Conservation (phyloP, 2,888 invertebrate species). For the Pristionchus mayeri region DNA sequence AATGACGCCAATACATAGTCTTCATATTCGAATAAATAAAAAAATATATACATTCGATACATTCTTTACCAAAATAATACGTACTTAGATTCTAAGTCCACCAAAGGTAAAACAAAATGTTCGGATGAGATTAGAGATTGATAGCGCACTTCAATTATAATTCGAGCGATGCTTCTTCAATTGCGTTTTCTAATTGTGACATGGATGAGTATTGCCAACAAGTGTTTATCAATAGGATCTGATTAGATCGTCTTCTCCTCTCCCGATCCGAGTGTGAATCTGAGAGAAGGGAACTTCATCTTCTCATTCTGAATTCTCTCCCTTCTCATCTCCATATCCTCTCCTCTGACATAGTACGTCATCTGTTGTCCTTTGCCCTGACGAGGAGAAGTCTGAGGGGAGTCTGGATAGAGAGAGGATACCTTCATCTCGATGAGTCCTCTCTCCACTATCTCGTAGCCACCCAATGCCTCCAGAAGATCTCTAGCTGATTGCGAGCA, state of each 20-base stretch:
- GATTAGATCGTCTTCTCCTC: not conserved
- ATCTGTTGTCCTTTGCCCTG: slow-evolving; percentile 78
- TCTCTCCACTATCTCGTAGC: slow-evolving; percentile 77
- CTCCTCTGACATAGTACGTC: slow-evolving; percentile 77
- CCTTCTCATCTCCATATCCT: slow-evolving; percentile 72
- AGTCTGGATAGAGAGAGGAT: not conserved
- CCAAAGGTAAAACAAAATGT: not conserved
- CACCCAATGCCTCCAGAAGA: slow-evolving; percentile 77
- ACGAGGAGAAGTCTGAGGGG: not conserved
- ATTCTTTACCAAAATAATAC: not conserved
- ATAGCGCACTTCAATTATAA: not conserved
- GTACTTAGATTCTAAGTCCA: not conserved
- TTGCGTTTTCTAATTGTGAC: too few species aligned
- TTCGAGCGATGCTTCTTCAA: too few species aligned
- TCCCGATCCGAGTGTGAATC: slow-evolving; percentile 50
- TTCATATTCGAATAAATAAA: too few species aligned
- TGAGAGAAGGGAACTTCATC: slow-evolving; percentile 57
- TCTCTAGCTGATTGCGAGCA: slow-evolving; percentile 61
- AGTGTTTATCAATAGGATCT: not conserved
- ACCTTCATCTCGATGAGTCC: slow-evolving; percentile 78
- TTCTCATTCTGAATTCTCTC: slow-evolving; percentile 58
- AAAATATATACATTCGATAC: too few species aligned
- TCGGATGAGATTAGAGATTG: not conserved
- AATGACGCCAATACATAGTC: too few species aligned
- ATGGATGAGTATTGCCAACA: too few species aligned